Conservation (phyloP, 2,113 vertebrate genomes). For the Seriola rivoliana region DNA sequence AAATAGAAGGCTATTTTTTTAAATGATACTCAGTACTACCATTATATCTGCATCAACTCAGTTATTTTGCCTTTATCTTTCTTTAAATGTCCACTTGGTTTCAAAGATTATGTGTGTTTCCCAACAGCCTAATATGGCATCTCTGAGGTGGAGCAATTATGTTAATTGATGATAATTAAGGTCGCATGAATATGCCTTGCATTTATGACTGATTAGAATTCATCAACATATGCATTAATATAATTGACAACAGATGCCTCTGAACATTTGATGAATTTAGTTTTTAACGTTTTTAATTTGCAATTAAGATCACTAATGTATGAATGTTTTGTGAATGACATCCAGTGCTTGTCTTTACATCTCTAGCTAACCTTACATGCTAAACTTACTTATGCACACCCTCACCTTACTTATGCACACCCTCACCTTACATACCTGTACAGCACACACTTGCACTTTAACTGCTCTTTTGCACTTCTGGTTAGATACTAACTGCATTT, state of each 20-base stretch:
- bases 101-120: constrained; percentile 5
- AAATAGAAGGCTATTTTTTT: neutral
- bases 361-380: neutral
- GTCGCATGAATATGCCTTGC: neutral
- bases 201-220: constrained; percentile 45
- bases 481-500: too few relatives aligned
- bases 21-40: neutral
- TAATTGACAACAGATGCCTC: constrained; percentile 47
- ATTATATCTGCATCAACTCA: neutral
- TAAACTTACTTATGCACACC: neutral
- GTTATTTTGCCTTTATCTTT: neutral
- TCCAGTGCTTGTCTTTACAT: neutral
- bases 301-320: constrained; percentile 16
- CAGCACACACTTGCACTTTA: too few relatives aligned
- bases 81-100: constrained; percentile 1
- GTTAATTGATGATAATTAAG: constrained; percentile 43
- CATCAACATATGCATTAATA: constrained; percentile 24
- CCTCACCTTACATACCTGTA: too few relatives aligned
- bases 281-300: constrained; percentile 30
- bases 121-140: neutral
- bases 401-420: too few relatives aligned
- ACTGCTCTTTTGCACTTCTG: too few relatives aligned
- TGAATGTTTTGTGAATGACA: neutral
- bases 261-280: constrained; percentile 21
- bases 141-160: constrained; percentile 22